Conservation (phyloP, 1,140 invertebrate genomes). For the Brachionus plicatilis region DNA sequence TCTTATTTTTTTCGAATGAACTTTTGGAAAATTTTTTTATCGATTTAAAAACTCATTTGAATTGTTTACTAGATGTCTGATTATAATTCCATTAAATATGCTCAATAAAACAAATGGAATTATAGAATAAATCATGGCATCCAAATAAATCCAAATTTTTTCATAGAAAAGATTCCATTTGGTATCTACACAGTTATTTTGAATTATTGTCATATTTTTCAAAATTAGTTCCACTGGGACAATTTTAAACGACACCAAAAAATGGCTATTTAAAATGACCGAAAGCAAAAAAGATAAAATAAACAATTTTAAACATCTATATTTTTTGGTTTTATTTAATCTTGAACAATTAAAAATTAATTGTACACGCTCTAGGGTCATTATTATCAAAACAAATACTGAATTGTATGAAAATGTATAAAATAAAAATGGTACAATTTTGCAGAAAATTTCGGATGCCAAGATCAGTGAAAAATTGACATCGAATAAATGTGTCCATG, state of each 20-base stretch:
- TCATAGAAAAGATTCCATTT: neutral
- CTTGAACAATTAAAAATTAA: neutral
- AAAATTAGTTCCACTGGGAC: neutral
- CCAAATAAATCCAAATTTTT: neutral
- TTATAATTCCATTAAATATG: neutral
- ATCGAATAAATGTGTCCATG: neutral
- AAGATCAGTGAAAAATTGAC: neutral
- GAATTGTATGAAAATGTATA: neutral
- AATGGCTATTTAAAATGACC: neutral
- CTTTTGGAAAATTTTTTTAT: neutral
- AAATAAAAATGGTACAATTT: neutral
- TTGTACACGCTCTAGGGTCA: neutral
- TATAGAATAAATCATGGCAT: neutral
- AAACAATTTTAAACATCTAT: neutral
- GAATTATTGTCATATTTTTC: neutral
- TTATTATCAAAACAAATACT: neutral
- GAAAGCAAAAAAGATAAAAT: neutral
- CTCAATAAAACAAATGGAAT: neutral
- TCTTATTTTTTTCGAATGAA: neutral
- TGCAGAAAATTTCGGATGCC: neutral
- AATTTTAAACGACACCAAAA: neutral
- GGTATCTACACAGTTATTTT: neutral
- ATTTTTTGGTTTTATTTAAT: neutral
- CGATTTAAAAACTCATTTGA: neutral
- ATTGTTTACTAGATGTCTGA: neutral